A percentile compares a stretch with the other conserved stretches of the same genome.
Conservation (phyloP, 2,113 vertebrate species). For the Hystrix brachyura region DNA sequence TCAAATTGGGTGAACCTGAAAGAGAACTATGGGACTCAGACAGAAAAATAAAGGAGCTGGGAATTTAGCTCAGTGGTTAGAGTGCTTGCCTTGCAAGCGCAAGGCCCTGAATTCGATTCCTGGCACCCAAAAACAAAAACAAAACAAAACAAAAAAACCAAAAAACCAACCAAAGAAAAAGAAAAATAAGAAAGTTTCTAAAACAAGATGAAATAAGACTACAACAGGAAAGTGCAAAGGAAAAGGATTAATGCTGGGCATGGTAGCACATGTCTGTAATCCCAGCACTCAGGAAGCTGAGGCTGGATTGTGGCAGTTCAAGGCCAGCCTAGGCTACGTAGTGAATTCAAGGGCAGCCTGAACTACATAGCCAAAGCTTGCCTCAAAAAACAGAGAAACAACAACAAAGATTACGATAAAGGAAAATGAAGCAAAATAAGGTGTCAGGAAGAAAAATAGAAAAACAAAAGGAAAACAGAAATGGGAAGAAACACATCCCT, state of each 20-base stretch:
- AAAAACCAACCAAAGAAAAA: background rate
- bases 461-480: constrained; percentile 2
- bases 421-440: constrained; percentile 6
- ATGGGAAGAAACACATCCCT: background rate
- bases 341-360: background rate
- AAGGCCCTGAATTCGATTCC: no score
- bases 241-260: background rate
- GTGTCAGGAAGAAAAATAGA: background rate
- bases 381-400: background rate
- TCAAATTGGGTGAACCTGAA: background rate
- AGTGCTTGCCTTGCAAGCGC: no score
- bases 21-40: background rate
- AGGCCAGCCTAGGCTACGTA: background rate
- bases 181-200: background rate
- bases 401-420: background rate
- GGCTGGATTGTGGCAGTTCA: background rate
- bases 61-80: no score
- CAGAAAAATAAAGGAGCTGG: background rate
- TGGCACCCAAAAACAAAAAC: no score
- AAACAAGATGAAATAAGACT: accelerated
- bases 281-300: background rate
- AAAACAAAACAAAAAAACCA: no score
- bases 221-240: background rate
- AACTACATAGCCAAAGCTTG: background rate
- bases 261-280: background rate